Conservation (phyloP, 35 echinoderm and acorn worm genomes). For the Amphiura filiformis region DNA sequence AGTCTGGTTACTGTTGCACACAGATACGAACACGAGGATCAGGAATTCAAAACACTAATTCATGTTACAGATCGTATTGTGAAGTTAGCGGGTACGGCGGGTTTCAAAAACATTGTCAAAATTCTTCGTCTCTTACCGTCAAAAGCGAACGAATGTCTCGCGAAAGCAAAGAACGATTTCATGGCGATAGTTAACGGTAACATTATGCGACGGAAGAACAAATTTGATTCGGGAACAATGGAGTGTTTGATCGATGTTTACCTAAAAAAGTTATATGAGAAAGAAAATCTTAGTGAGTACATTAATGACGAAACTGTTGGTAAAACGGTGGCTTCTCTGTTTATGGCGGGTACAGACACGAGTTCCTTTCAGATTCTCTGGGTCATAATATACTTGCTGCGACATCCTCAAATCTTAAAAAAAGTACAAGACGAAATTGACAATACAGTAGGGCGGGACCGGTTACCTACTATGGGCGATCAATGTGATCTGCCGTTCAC, state of each 20-base stretch:
- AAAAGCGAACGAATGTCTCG: neutral
- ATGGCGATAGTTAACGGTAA: neutral
- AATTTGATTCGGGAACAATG: neutral
- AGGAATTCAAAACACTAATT: neutral
- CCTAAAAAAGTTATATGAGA: neutral
- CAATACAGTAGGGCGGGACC: slow-evolving; percentile 34
- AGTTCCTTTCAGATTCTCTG: neutral
- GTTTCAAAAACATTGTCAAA: neutral
- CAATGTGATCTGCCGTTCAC: slow-evolving; percentile 43
- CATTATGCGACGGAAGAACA: neutral
- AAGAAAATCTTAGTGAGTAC: neutral
- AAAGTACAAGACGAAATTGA: slow-evolving; percentile 69
- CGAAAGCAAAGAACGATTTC: neutral
- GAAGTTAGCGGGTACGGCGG: neutral
- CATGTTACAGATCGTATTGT: neutral
- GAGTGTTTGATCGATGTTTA: neutral
- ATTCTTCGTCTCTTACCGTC: neutral
- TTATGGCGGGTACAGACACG: neutral
- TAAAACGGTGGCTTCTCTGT: neutral
- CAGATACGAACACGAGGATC: slow-evolving; percentile 52
- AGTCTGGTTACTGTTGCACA: slow-evolving; percentile 23
- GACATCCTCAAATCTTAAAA: neutral
- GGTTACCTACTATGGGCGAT: slow-evolving; percentile 43
- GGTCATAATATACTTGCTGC: neutral
- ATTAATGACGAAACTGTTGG: neutral